Evolutionary conservation across 2,888 invertebrate species (phyloP).

Genomic region (Microctonus aethiopoides): DNA sequence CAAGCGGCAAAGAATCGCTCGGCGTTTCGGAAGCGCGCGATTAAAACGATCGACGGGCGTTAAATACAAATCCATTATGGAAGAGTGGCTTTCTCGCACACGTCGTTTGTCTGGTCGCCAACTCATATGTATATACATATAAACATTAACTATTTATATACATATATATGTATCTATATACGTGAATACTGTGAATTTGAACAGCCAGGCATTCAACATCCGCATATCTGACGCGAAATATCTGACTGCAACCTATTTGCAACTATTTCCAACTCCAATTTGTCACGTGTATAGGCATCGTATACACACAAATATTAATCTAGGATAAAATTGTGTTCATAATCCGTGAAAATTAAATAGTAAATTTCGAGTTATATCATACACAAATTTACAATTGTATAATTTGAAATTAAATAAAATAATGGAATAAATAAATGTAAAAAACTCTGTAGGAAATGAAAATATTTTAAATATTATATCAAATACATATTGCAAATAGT

Average conservation of each 20-base stretch:
- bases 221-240: neutral
- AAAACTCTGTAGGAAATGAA: too few relatives aligned
- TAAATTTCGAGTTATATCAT: too few relatives aligned
- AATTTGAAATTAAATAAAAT: too few relatives aligned
- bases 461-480: too few relatives aligned
- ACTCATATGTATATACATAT: neutral
- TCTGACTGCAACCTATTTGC: neutral
- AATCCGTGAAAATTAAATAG: too few relatives aligned
- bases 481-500: too few relatives aligned
- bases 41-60: slow-evolving; percentile 20
- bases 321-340: too few relatives aligned
- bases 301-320: neutral
- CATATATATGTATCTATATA: neutral
- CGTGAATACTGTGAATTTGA: neutral
- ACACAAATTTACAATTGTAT: too few relatives aligned
- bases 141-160: neutral
- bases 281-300: neutral
- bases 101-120: neutral
- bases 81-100: slow-evolving; percentile 3
- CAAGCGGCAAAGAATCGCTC: neutral
- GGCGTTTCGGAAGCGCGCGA: slow-evolving; percentile 12
- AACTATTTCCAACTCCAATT: neutral
- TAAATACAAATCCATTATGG: slow-evolving; percentile 27
- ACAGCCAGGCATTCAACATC: neutral
- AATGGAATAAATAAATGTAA: too few relatives aligned